These are phyloP conservation scores for Centropyge bicolor DNA, from an alignment of 2,797 vertebrate genomes.

Conservation along the genomic window DNA sequence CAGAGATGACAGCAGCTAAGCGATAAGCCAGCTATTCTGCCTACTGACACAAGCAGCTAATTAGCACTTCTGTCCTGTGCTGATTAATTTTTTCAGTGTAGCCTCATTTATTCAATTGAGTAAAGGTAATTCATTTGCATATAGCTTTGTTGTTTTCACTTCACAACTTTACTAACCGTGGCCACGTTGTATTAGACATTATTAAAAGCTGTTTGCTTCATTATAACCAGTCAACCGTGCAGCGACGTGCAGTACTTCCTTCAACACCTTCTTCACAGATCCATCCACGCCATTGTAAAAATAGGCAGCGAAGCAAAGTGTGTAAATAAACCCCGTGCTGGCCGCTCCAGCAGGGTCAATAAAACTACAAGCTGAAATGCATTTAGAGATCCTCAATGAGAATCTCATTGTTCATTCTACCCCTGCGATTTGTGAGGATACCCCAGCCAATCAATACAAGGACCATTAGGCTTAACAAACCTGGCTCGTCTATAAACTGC, in stretches of 20 bases:
- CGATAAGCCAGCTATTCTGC: constrained; percentile 55
- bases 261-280: constrained; percentile 44
- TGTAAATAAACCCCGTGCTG: constrained; percentile 75
- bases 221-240: constrained; percentile 41
- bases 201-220: constrained; percentile 40
- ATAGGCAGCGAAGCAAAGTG: constrained; percentile 55
- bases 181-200: constrained; percentile 21
- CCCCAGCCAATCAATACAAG: constrained; percentile 84
- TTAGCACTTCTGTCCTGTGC: constrained; percentile 41
- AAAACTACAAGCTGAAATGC: constrained; percentile 77
- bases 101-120: constrained; percentile 56
- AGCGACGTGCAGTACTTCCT: constrained; percentile 30
- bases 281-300: constrained; percentile 71
- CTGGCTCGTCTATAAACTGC: constrained; percentile 74
- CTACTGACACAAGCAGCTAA: constrained; percentile 30
- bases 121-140: constrained; percentile 46
- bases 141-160: constrained; percentile 53
- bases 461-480: constrained; percentile 87
- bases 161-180: constrained; percentile 33
- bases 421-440: constrained; percentile 74
- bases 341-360: constrained; percentile 75
- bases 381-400: constrained; percentile 77
- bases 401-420: constrained; percentile 73
- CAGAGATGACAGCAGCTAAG: constrained; percentile 38
- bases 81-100: constrained; percentile 57